phyloP scores from a whole-genome alignment of 2,888 invertebrate genomes.

The Torymus texanus region DNA sequence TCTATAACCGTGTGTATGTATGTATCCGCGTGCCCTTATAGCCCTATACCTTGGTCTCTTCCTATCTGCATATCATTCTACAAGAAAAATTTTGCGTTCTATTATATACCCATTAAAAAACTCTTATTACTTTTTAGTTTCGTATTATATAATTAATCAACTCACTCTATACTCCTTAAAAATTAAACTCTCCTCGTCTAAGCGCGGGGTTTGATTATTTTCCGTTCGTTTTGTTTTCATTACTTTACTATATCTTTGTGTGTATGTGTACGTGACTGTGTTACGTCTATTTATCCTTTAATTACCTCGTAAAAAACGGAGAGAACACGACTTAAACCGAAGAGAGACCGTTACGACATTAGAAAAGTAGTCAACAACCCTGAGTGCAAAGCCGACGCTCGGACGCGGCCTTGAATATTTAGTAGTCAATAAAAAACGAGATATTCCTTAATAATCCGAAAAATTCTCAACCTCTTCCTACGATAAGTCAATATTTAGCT shows the following conservation, averaged over 20 bases:
- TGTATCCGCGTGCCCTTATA: too few relatives aligned
- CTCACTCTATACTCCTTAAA: slow-evolving; percentile 6
- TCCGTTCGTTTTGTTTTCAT: background rate
- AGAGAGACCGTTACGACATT: slow-evolving; percentile 58
- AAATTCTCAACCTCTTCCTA: slow-evolving; percentile 62
- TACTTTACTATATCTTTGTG: background rate
- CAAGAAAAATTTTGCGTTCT: too few relatives aligned
- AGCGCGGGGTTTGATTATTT: slow-evolving; percentile 42
- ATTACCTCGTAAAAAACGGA: slow-evolving; percentile 44
- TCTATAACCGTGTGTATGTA: too few relatives aligned
- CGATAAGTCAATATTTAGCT: slow-evolving; percentile 66
- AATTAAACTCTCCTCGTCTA: slow-evolving; percentile 55
- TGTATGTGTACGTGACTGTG: slow-evolving; percentile 24
- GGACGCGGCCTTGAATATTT: slow-evolving; percentile 40
- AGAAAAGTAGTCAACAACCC: slow-evolving; percentile 68
- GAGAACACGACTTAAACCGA: slow-evolving; percentile 56
- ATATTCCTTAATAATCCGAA: slow-evolving; percentile 55
- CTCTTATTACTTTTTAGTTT: too few relatives aligned
- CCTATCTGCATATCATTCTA: too few relatives aligned
- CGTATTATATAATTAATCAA: background rate
- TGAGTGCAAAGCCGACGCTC: slow-evolving; percentile 65
- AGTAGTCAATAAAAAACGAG: slow-evolving; percentile 53
- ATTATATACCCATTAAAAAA: too few relatives aligned
- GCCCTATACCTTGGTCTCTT: too few relatives aligned
- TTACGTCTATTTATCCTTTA: too few relatives aligned